phyloP scores from a whole-genome alignment of 2,888 invertebrate genomes.

The Troides aeacus region DNA sequence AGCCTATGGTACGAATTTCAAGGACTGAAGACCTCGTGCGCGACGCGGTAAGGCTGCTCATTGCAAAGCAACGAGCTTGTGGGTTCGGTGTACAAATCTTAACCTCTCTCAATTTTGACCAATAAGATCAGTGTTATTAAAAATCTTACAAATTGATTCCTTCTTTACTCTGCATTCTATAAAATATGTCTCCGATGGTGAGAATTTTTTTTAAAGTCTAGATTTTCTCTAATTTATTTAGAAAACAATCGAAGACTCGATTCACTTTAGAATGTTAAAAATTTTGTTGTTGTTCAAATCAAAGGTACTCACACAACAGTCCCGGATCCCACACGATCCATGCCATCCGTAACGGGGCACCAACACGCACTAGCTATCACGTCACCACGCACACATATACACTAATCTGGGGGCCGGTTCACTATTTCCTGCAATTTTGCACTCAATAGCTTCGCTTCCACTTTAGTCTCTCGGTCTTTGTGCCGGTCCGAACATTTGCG shows the following conservation, averaged over 20 bases:
- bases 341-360: slow-evolving; percentile 2
- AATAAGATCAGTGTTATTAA: not conserved
- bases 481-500: slow-evolving; percentile 49
- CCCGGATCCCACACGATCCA: slow-evolving; percentile 4
- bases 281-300: not conserved
- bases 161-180: slow-evolving; percentile 9
- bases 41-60: slow-evolving; percentile 1
- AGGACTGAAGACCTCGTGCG: slow-evolving; percentile 32
- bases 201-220: not conserved
- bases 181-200: not conserved
- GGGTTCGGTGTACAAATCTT: not conserved
- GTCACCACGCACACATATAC: slow-evolving; percentile 2
- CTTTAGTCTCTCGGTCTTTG: slow-evolving; percentile 43
- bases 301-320: slow-evolving; percentile 23
- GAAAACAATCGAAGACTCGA: not conserved
- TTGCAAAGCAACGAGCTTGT: not conserved
- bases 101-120: not conserved
- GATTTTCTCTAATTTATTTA: not conserved
- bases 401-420: slow-evolving; percentile 66
- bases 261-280: not conserved
- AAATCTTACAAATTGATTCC: slow-evolving; percentile 3
- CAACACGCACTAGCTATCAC: slow-evolving; percentile 12
- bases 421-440: slow-evolving; percentile 56
- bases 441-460: slow-evolving; percentile 39
- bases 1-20: slow-evolving; percentile 30